phyloP scores from a whole-genome alignment of 1,140 invertebrate genomes.

The Drosophila rhopaloa region DNA sequence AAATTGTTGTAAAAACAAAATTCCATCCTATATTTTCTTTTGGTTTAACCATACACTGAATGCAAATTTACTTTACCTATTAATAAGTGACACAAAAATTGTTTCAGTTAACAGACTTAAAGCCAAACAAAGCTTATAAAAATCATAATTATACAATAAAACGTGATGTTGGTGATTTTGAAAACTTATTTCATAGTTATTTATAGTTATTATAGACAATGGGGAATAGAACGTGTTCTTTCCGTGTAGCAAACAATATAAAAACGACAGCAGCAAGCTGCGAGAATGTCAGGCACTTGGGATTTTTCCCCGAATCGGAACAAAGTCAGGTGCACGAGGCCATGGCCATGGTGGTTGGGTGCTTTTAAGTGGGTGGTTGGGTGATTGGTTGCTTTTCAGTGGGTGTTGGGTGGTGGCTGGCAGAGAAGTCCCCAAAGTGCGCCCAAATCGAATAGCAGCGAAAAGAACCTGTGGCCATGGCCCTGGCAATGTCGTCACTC shows the following conservation, averaged over 20 bases:
- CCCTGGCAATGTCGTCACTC: slow-evolving; percentile 46
- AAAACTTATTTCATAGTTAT: background rate
- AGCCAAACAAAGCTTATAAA: background rate
- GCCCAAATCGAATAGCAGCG: slow-evolving; percentile 33
- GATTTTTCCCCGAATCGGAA: slow-evolving; percentile 36
- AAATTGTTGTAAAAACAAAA: too few relatives aligned
- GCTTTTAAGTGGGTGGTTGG: background rate
- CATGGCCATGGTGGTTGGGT: slow-evolving; percentile 28
- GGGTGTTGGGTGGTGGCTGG: background rate
- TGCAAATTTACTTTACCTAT: too few relatives aligned
- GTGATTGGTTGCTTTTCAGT: too few relatives aligned
- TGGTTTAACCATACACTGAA: too few relatives aligned
- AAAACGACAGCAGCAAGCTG: slow-evolving; percentile 21
- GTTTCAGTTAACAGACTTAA: background rate
- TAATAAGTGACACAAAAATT: too few relatives aligned
- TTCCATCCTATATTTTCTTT: too few relatives aligned
- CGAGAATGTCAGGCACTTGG: slow-evolving; percentile 20
- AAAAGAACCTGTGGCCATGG: slow-evolving; percentile 42
- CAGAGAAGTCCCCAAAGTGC: slow-evolving; percentile 48
- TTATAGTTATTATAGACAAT: background rate
- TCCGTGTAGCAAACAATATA: slow-evolving; percentile 3
- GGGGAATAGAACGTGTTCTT: slow-evolving; percentile 1
- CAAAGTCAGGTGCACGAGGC: slow-evolving; percentile 53
- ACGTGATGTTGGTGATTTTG: background rate
- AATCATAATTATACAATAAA: background rate